Evolutionary conservation across 2,888 invertebrate species (phyloP), one percentile per base, ranked within the genome.

Genomic region (Dinocampus coccinellae): DNA sequence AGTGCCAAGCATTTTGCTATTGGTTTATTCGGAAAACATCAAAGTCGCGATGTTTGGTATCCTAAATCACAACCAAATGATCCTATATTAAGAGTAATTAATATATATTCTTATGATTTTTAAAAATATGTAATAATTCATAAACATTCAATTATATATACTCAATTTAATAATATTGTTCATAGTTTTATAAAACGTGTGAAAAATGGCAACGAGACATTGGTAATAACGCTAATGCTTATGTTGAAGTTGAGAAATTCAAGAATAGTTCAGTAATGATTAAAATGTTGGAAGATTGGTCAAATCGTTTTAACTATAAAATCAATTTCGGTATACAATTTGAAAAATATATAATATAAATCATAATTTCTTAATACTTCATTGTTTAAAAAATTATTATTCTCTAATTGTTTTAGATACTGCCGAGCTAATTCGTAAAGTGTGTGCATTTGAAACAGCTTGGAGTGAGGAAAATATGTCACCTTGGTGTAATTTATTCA

Each of bases 401-500:
- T n/a, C n/a, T 57, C 1, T 3, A 13, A 22, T 9, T n/a, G 13
- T 63, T 87, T 73, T 87, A 92, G 93, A 90, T 68, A 90, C 90
- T 76, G 89, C 91, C 64, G 87, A 89, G 72, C 85, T 92, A 52
- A 93, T 96, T 88, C 93, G 93, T 82, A 90, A 91, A 77, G 91
- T 91, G 42, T 96, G 96, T 87, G 92, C 92, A 0, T 96, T 92
- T 87, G 96, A 96, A 88, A 94, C 93, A 3, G 93, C 96, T n/a
- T 94, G 94, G 94, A 89, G 91, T 73, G 90, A 91, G 76, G 87
- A 89, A 73, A 81, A 82, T 34, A 80, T 78, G 52, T 95, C 95
- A 6, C 93, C 95, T 0, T 96, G 96, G 96, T 96, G 96, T 88
- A 89, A 90, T 76, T 89, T 92, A 36, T 93, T 96, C 82, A 90